Evolutionary conservation across 2,797 vertebrate species (phyloP).

Genomic region (Linurgus olivaceus): DNA sequence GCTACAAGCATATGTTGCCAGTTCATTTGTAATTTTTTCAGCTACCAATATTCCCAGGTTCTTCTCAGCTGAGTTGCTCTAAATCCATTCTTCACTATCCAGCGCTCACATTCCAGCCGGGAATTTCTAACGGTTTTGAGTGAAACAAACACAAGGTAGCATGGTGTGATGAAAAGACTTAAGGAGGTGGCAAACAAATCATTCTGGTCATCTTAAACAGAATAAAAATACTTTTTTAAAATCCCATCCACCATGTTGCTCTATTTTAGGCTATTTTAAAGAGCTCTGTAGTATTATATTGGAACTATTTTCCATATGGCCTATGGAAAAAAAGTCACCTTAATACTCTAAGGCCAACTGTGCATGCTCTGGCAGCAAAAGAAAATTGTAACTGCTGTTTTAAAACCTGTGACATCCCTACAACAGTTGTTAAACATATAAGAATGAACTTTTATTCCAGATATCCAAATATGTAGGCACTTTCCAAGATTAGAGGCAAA

Average conservation of each 20-base stretch:
- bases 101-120: not conserved
- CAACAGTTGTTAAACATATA: not conserved
- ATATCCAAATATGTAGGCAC: not conserved
- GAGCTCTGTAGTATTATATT: slow-evolving; percentile 19
- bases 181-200: not conserved
- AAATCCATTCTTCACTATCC: not conserved
- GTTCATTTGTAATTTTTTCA: not conserved
- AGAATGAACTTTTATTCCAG: not conserved
- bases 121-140: not conserved
- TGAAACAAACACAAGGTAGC: not conserved
- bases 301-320: slow-evolving; percentile 16
- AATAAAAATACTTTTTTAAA: not conserved
- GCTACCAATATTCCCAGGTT: not conserved
- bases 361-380: slow-evolving; percentile 1
- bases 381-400: not conserved
- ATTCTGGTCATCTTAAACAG: not conserved
- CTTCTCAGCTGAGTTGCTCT: not conserved
- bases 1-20: rapidly evolving
- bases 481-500: not conserved
- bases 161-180: not conserved
- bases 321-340: not conserved
- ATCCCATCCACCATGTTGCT: not conserved
- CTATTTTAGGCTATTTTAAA: slow-evolving; percentile 32
- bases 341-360: slow-evolving; percentile 18
- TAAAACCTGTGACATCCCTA: not conserved